Conservation (phyloP, 2,113 vertebrate genomes). For the Motacilla alba region DNA sequence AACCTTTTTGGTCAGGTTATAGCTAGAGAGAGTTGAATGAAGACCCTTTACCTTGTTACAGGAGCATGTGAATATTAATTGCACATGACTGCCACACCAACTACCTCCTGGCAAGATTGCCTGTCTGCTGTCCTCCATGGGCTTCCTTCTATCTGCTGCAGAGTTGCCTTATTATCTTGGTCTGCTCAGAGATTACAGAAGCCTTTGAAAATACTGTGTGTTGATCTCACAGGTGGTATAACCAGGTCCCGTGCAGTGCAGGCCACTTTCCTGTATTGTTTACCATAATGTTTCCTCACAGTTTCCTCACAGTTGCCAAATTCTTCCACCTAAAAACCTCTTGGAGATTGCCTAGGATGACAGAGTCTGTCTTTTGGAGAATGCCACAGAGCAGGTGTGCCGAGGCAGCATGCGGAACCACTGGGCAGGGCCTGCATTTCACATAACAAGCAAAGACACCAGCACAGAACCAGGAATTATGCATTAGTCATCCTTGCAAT, state of each 20-base stretch:
- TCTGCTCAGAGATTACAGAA: background rate
- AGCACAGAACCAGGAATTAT: slow-evolving; percentile 19
- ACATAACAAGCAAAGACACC: background rate
- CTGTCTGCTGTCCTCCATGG: background rate
- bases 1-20: background rate
- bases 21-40: background rate
- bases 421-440: background rate
- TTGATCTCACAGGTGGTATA: background rate
- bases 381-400: background rate
- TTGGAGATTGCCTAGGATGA: background rate
- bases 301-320: background rate
- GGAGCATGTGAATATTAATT: background rate
- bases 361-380: background rate
- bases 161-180: background rate
- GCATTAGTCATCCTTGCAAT: slow-evolving; percentile 39
- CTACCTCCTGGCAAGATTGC: background rate
- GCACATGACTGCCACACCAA: background rate
- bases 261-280: background rate
- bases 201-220: background rate
- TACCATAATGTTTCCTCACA: background rate
- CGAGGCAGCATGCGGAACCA: accelerated
- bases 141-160: background rate
- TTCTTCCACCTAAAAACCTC: background rate
- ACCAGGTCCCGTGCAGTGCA: background rate
- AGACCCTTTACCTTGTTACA: background rate